Base-by-base conservation (phyloP, 2,888 invertebrate genomes). In the Lycaena phlaeas region DNA sequence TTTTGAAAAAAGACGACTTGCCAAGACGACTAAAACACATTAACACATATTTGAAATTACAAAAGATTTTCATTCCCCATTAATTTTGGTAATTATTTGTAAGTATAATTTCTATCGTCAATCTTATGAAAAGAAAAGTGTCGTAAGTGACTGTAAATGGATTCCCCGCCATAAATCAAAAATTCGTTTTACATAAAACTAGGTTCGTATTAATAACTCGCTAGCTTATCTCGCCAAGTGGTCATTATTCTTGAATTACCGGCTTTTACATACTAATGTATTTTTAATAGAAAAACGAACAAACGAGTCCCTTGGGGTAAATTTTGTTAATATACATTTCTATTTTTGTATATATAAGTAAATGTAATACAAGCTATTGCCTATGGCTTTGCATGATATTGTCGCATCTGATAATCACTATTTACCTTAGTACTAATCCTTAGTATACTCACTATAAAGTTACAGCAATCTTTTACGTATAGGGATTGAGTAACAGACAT, bases 101-200 rank as follows among this genome's bases (percentile, higher is more conserved):
- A 2, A 22, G 5, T 3, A 22, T 22, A 9, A 22, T 4, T 22
- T 2, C 22, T 22, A 22, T 22, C 6, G 5, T 22, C 22, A 22
- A 22, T 22, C 22, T 22, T 22, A 22, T 9, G 22, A 22, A 22
- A 22, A 7, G 9, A 22, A 22, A 6, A 22, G 9, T 22, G 22
- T 22, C 15, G 27, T 14, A 6, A 7, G 4, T 12, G 14, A 25
- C 22, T 14, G 14, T 12, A 30, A 39, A 15, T 26, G 25, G 34
- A 22, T 34, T 34, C 18, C 34, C 22, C 3, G 14, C n/a, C 36
- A 39, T 26, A 12, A 30, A 39, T 26, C 39, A 39, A 39, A 30
- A 34, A 25, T 39, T 30, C 15, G 30, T 30, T 30, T 26, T 25
- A n/a, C 25, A 14, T 30, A 15, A 30, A 30, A 14, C 25, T 25